These are phyloP conservation scores for Bombus pascuorum DNA, from an alignment of 1,140 invertebrate species.

Conservation along the genomic window DNA sequence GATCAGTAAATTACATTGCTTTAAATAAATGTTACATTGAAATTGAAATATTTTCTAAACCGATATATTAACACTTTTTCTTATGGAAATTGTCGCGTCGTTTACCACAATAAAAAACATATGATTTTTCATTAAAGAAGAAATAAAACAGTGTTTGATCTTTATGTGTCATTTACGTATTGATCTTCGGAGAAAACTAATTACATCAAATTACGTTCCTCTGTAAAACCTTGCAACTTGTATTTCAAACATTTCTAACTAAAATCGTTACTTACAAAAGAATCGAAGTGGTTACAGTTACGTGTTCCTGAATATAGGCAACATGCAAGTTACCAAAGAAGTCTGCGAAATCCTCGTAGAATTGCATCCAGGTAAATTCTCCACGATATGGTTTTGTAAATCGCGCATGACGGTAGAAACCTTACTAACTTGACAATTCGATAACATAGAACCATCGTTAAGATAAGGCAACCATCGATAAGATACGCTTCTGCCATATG, in stretches of 20 bases:
- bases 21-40: no score
- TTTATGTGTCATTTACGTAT: no score
- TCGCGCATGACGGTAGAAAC: background rate
- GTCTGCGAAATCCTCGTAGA: background rate
- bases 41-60: no score
- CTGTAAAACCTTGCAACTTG: background rate
- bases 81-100: no score
- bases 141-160: no score
- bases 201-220: background rate
- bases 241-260: background rate
- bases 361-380: background rate
- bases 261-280: background rate
- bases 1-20: no score
- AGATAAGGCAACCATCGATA: slow-evolving; percentile 58
- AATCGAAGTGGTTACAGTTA: background rate
- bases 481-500: slow-evolving; percentile 40
- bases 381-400: background rate
- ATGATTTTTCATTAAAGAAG: no score
- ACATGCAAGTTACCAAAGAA: slow-evolving; percentile 38
- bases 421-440: slow-evolving; percentile 37
- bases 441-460: slow-evolving; percentile 47
- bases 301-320: background rate
- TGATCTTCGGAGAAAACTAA: no score
- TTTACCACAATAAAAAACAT: no score
- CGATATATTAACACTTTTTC: no score